Evolutionary conservation across 2,888 invertebrate species (phyloP), one percentile per base, ranked within the genome.

Genomic region (Platycheirus rosarum): DNA sequence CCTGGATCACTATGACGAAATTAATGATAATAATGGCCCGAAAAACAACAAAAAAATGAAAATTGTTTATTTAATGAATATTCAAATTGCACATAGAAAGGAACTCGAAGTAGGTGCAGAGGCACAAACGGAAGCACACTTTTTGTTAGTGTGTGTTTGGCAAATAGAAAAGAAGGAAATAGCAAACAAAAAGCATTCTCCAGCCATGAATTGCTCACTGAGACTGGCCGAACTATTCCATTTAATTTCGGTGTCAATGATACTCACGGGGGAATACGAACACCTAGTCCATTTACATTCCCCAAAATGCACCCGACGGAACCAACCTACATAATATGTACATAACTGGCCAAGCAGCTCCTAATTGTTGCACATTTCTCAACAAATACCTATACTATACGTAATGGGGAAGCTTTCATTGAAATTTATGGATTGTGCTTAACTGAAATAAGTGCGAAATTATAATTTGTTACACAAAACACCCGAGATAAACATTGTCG

Each of bases 361-460:
- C 65, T 77, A 77, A 71, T 77, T 77, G 77, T 70, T 70, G 77
- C 70, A 77, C 70, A 76, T 63, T 55, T 70, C 44, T 7, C 37
- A 40, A n/a, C 37, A 13, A 60, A 76, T 68, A n/a, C n/a, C n/a
- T n/a, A n/a, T n/a, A n/a, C n/a, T n/a, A n/a, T n/a, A n/a, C n/a
- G 53, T 53, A 69, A 63, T 69, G 49, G 55, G 63, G 63, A 69
- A 70, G 65, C 46, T 77, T 77, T 77, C 37, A 77, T 77, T 77
- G 70, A 70, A 70, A 77, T 77, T 77, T 77, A 77, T 70, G 70
- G 44, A 62, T 73, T 73, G 62, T 53, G 16, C 18, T 68, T 55
- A 79, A 73, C 55, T 73, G 78, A 73, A 73, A 42, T 62, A 79
- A 79, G 78, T 79, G 78, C 78, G 73, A 79, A 79, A 79, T 73